Evolutionary conservation across 2,888 invertebrate genomes (phyloP), one percentile per base, ranked within the genome.

Genomic region (Aphidoletes aphidimyza): DNA sequence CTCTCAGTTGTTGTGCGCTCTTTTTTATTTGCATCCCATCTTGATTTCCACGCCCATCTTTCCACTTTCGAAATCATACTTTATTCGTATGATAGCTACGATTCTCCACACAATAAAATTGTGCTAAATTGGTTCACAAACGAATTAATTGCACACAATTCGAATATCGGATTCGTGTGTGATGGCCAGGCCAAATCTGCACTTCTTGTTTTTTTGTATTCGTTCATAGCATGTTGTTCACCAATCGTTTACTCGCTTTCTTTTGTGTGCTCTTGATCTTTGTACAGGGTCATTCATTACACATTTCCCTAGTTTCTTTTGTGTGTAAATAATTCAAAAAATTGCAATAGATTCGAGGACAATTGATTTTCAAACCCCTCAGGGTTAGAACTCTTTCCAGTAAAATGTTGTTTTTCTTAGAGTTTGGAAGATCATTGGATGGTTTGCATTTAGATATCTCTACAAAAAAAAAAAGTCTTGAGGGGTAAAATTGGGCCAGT

Each of bases 61-160:
- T 69, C 14, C 69, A 30, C 69, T 69, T 69, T 34, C n/a, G 30
- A 30, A 54, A 69, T 69, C 69, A 69, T 69, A 30, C 69, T 69
- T n/a, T 69, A 69, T 34, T 69, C 11, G 34, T 69, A 69, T 30
- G 30, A 69, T 30, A 69, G 69, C 30, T 30, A 69, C 69, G 69
- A 69, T 69, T 69, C 11, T 69, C 30, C 69, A n/a, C n/a, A 69
- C 69, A 69, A 69, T 69, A 34, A 69, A 69, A 69, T 69, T 30
- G n/a, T n/a, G 34, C 30, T 69, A 69, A 69, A 69, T 69, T 69
- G 69, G 69, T 69, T 69, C 69, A 69, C 69, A 30, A 30, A 69
- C 69, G 69, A 69, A 69, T 69, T 69, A 69, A 69, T 69, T 69
- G 69, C 69, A 69, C n/a, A 30, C 69, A 2, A 69, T 69, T 22